These are phyloP conservation scores for Peromyscus aztecus DNA, from an alignment of 2,797 vertebrate genomes.

Conservation along the genomic window DNA sequence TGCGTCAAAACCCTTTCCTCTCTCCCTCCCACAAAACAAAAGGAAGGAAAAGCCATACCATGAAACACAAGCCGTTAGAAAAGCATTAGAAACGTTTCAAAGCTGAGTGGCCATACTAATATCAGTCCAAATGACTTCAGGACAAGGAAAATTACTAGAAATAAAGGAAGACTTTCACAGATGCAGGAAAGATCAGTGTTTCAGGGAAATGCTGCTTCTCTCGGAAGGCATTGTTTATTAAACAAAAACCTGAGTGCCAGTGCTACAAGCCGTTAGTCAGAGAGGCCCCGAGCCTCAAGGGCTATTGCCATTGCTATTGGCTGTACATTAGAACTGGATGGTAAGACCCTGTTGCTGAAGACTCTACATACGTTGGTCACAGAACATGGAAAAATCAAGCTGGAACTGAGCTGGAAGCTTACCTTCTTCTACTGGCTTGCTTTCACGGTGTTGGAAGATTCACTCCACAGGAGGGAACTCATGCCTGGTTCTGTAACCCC, in stretches of 20 bases:
- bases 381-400: not conserved
- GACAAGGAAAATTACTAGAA: not conserved
- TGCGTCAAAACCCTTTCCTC: too few species aligned
- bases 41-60: not conserved
- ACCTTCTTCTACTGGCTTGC: not conserved
- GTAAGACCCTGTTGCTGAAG: not conserved
- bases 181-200: not conserved
- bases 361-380: not conserved
- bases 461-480: not conserved
- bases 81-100: not conserved
- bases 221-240: not conserved
- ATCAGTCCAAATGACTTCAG: not conserved
- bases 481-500: too few species aligned
- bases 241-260: not conserved
- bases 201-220: too few species aligned
- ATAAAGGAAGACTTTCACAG: not conserved
- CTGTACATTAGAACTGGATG: not conserved
- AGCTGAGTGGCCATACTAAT: not conserved
- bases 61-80: not conserved
- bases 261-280: not conserved
- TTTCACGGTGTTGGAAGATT: not conserved
- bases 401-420: not conserved
- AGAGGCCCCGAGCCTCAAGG: not conserved
- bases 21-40: not conserved
- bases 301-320: not conserved